These are phyloP conservation scores for Dilophus febrilis DNA, from an alignment of 2,888 invertebrate species.

Conservation along the genomic window DNA sequence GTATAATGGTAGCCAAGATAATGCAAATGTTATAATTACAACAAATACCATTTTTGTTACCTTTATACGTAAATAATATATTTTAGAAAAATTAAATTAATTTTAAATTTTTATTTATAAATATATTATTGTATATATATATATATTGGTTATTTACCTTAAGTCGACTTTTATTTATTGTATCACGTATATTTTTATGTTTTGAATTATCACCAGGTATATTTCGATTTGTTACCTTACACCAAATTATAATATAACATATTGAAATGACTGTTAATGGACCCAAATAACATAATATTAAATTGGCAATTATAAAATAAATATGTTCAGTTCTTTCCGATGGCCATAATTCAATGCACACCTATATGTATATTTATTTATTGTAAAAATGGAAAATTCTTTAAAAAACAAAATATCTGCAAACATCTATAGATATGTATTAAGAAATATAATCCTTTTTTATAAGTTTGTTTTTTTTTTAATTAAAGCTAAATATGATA, in stretches of 20 bases:
- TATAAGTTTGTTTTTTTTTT: too few relatives aligned
- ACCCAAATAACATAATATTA: slow-evolving; percentile 34
- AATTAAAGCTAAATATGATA: too few relatives aligned
- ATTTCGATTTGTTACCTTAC: slow-evolving; percentile 29
- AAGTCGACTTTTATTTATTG: slow-evolving; percentile 15
- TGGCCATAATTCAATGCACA: slow-evolving; percentile 32
- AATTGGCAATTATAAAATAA: slow-evolving; percentile 36
- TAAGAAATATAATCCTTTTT: too few relatives aligned
- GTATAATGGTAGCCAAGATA: slow-evolving; percentile 38
- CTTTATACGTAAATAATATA: slow-evolving; percentile 7
- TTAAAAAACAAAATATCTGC: not conserved
- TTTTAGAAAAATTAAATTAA: too few relatives aligned
- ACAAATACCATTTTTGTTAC: slow-evolving; percentile 35
- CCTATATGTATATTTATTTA: slow-evolving; percentile 17
- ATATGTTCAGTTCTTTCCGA: slow-evolving; percentile 26
- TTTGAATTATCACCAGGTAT: slow-evolving; percentile 29
- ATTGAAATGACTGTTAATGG: slow-evolving; percentile 34
- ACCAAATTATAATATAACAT: slow-evolving; percentile 35
- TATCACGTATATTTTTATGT: slow-evolving; percentile 12
- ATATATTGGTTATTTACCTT: slow-evolving; percentile 10
- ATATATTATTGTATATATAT: not conserved
- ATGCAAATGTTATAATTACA: slow-evolving; percentile 34
- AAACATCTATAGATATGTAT: too few relatives aligned
- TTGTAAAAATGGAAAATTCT: too few relatives aligned
- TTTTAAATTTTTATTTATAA: not conserved